Evolutionary conservation across 2,113 vertebrate species (phyloP), one percentile per base, ranked within the genome.

Genomic region (Herpetotheres cachinnans): DNA sequence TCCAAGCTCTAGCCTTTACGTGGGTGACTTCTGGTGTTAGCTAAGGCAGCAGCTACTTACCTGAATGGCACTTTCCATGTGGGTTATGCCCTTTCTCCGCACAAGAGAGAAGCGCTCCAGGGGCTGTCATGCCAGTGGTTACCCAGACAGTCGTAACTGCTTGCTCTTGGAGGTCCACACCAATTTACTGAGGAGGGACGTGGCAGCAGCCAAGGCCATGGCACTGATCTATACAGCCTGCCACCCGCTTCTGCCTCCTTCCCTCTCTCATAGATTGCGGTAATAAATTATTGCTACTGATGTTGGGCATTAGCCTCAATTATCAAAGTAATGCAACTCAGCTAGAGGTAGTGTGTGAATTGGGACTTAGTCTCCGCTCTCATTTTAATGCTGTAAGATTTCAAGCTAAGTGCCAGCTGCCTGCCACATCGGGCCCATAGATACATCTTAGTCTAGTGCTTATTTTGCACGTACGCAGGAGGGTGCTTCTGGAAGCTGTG

Each of bases 51-150:
- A 17, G 36, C 22, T 11, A 6, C 40, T 38, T 21, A 21, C 11
- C 22, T 32, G 22, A 32, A 6, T 4, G 17, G 9, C 2, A 0
- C 8, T 86, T n/a, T 66, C 18, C 3, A 0, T 11, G 34, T 40
- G 50, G 7, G 6, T 44, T 76, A 10, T 71, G 55, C 11, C 14
- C 12, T 20, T 81, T 50, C 44, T 14, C 24, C 7, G 1, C 29
- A 10, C 13, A 3, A 4, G 21, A 36, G 9, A 34, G 13, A 63
- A 50, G 8, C 3, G 1, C 14, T 65, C 14, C 10, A 10, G 22
- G 7, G 32, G 20, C 15, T 56, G 58, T 52, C 16, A 3, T 3
- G 4, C 0, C 0, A 79, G n/a, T 21, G n/a, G 30, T 42, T 70
- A 27, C 36, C 32, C 40, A 38, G 36, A 5, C 7, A 32, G 36